A percentile compares a stretch with the other conserved stretches of the same genome.
phyloP scores from a whole-genome alignment of 2,888 invertebrate genomes.

The Ditylenchus weischeri region DNA sequence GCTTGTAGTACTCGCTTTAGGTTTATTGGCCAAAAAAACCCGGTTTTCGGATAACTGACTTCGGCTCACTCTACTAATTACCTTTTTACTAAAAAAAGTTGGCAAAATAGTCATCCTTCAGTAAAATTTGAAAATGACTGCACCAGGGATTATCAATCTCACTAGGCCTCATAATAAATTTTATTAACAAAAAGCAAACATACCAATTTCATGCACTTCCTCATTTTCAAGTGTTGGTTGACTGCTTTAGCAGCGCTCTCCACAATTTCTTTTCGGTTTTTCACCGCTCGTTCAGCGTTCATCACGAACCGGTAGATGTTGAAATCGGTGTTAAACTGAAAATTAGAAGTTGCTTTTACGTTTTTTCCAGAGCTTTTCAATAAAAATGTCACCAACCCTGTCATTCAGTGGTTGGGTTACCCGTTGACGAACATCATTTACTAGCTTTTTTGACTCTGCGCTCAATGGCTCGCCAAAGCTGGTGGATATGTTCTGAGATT shows the following conservation, averaged over 20 bases:
- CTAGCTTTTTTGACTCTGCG: slow-evolving; percentile 45
- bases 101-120: no score
- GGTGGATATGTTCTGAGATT: slow-evolving; percentile 21
- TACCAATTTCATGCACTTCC: slow-evolving; percentile 54
- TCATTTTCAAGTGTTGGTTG: slow-evolving; percentile 53
- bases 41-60: no score
- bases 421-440: slow-evolving; percentile 48
- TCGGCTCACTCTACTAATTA: no score
- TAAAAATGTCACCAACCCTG: slow-evolving; percentile 36
- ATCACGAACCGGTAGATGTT: slow-evolving; percentile 58
- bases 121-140: no score
- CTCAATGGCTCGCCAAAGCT: slow-evolving; percentile 49
- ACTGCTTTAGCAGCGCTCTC: slow-evolving; percentile 50
- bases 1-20: no score
- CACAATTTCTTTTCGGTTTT: slow-evolving; percentile 50
- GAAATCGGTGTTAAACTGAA: slow-evolving; percentile 57
- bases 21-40: no score
- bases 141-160: no score
- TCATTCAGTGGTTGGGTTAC: slow-evolving; percentile 51
- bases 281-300: slow-evolving; percentile 45
- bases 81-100: no score
- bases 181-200: background rate
- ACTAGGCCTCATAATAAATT: background rate
- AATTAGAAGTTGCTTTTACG: background rate
- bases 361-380: background rate